Conservation (phyloP, 30 jellyfish, hydroid and myxozoan species). For the Mastigias papua region DNA sequence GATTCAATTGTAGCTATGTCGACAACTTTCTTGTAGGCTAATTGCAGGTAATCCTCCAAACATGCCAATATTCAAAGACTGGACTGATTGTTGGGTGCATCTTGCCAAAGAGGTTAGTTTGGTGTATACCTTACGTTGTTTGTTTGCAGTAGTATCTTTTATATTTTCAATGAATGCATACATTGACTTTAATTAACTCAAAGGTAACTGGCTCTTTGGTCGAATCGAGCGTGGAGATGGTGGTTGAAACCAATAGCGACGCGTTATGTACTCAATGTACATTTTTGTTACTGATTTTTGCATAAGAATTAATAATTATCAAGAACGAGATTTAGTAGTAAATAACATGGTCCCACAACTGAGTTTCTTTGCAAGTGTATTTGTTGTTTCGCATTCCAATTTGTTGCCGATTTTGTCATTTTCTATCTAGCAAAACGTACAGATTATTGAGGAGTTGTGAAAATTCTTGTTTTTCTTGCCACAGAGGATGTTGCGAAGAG, state of each 20-base stretch:
- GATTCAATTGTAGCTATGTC: neutral
- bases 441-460: neutral
- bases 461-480: neutral
- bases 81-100: slow-evolving; percentile 94
- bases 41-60: slow-evolving; percentile 96
- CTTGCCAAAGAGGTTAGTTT: slow-evolving; percentile 85
- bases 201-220: too few relatives aligned
- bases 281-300: too few relatives aligned
- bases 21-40: slow-evolving; percentile 62
- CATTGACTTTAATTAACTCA: too few relatives aligned
- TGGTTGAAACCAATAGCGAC: too few relatives aligned
- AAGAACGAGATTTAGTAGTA: too few relatives aligned
- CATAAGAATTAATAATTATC: too few relatives aligned
- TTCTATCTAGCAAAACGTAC: neutral
- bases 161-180: neutral
- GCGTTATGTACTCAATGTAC: too few relatives aligned
- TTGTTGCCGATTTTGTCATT: neutral
- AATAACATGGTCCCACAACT: too few relatives aligned
- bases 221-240: too few relatives aligned
- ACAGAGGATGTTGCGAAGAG: slow-evolving; percentile 62
- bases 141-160: neutral
- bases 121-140: too few relatives aligned
- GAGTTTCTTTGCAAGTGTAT: too few relatives aligned
- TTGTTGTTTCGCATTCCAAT: too few relatives aligned
- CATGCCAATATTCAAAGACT: slow-evolving; percentile 83